Percentiles rank a stretch among this genome's conserved stretches.
phyloP scores from a whole-genome alignment of 2,113 vertebrate genomes.

The Zootoca vivipara region DNA sequence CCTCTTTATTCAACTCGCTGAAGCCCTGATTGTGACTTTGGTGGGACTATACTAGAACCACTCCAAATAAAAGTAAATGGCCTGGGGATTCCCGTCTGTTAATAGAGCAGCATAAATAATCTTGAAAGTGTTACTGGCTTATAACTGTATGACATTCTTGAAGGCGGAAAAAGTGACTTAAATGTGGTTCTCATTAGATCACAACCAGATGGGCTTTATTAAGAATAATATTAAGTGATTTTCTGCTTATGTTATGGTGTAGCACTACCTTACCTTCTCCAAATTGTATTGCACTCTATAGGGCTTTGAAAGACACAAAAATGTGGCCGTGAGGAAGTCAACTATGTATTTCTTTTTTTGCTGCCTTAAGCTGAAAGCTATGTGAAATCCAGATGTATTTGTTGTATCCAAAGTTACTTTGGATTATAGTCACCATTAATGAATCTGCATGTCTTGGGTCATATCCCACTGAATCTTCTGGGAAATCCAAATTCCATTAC shows the following conservation, averaged over 20 bases:
- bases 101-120: slow-evolving; percentile 1
- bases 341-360: slow-evolving; percentile 62
- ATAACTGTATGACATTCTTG: neutral
- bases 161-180: neutral
- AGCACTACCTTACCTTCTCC: slow-evolving; percentile 8
- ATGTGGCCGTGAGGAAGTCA: slow-evolving; percentile 43
- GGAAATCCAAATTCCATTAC: slow-evolving; percentile 59
- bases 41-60: neutral
- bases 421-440: slow-evolving; percentile 63
- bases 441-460: slow-evolving; percentile 57
- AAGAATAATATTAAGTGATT: slow-evolving; percentile 3
- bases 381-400: slow-evolving; percentile 71
- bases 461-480: slow-evolving; percentile 50
- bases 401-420: slow-evolving; percentile 69
- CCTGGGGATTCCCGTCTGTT: neutral
- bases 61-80: neutral
- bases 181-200: slow-evolving; percentile 35
- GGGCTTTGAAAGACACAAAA: slow-evolving; percentile 16
- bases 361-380: slow-evolving; percentile 53
- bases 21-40: neutral
- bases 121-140: slow-evolving; percentile 27
- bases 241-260: neutral
- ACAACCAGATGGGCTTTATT: neutral
- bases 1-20: neutral
- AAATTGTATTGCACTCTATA: neutral